A percentile compares a stretch with the other conserved stretches of the same genome.
Conservation (phyloP, 2,888 invertebrate genomes). For the Pristionchus entomophagus region DNA sequence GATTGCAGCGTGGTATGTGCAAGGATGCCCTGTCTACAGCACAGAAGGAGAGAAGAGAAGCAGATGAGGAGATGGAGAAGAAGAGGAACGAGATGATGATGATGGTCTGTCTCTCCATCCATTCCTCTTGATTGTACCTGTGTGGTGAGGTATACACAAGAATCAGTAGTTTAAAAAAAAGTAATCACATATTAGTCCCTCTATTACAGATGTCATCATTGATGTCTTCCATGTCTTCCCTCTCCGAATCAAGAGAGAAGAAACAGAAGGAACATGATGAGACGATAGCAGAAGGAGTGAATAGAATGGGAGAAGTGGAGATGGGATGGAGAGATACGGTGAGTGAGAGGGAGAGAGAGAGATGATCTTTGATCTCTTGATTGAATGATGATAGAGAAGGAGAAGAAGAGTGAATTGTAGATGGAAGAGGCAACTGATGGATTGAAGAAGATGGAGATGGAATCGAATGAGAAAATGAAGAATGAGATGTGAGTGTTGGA, state of each 20-base stretch:
- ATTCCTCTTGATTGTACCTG: no score
- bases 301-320: constrained; percentile 9
- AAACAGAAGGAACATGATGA: background rate
- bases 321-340: constrained; percentile 14
- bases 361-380: no score
- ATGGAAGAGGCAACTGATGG: background rate
- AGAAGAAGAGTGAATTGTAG: background rate
- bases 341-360: background rate
- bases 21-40: background rate
- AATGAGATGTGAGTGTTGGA: constrained; percentile 17
- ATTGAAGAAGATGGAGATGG: background rate
- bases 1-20: background rate
- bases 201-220: background rate
- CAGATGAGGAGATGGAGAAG: background rate
- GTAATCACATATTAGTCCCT: no score
- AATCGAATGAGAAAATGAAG: background rate
- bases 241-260: background rate
- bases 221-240: background rate
- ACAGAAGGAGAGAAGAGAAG: constrained; percentile 1
- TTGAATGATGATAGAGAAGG: no score
- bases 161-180: no score
- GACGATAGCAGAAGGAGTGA: background rate
- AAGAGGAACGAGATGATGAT: background rate
- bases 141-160: no score
- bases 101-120: no score